Percentiles rank a stretch among this genome's conserved stretches.
These are phyloP conservation scores for Phoenicopterus ruber DNA, from an alignment of 2,113 vertebrate genomes.

Conservation along the genomic window DNA sequence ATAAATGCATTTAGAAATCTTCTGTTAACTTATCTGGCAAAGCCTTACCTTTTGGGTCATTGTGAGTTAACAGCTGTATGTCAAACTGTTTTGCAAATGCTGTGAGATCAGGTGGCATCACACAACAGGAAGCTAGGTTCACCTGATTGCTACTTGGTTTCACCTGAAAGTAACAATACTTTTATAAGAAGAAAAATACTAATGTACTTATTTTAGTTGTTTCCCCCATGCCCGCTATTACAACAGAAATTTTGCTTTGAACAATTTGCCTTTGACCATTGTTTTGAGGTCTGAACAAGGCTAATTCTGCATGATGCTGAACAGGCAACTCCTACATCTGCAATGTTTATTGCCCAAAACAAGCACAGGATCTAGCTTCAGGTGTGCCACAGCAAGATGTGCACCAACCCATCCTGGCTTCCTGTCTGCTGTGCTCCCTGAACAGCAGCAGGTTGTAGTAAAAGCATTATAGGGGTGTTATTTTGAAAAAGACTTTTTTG, in stretches of 20 bases:
- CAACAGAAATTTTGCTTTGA: background rate
- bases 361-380: background rate
- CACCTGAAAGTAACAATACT: constrained; percentile 75
- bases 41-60: constrained; percentile 90
- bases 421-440: background rate
- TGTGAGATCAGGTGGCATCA: constrained; percentile 98
- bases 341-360: background rate
- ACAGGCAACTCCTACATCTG: background rate
- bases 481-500: background rate
- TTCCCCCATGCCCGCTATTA: background rate
- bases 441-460: background rate
- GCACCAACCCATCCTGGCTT: background rate
- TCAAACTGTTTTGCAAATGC: constrained; percentile 96
- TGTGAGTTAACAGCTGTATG: constrained; percentile 97
- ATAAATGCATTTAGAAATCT: background rate
- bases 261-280: background rate
- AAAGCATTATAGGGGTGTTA: background rate
- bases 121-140: constrained; percentile 97
- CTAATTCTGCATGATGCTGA: background rate
- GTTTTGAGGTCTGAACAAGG: background rate
- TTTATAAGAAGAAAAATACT: background rate
- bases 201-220: background rate
- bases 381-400: background rate
- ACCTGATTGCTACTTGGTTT: constrained; percentile 98
- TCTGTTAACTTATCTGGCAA: background rate